Base-by-base conservation (phyloP, 2,888 invertebrate genomes). In the Seira musarum region DNA sequence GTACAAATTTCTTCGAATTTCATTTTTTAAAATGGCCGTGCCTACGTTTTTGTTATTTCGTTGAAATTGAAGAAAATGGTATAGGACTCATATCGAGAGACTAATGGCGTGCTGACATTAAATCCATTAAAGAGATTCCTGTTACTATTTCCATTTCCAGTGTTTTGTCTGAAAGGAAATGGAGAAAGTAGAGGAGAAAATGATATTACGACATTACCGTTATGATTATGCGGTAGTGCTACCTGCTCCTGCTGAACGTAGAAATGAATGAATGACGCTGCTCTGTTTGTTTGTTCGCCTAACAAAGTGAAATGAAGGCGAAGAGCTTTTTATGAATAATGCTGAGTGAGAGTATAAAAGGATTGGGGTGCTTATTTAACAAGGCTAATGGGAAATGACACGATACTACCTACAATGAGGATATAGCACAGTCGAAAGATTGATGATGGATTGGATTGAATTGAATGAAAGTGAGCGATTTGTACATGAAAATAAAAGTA, bases 41-140 rank as follows among this genome's bases (percentile, higher is more conserved):
- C 15, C 15, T n/a, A n/a, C n/a, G n/a, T 13, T n/a, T 49, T 8
- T 30, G 30, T 8, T 30, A 8, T 30, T 30, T 30, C 30, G 30
- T 49, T 3, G 49, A 49, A 49, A 49, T 49, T 3, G 49, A 49
- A 49, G 13, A 49, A 30, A 49, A 49, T 49, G 49, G 49, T 49
- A n/a, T 49, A 15, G 49, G 49, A 49, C 49, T 49, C 49, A 49
- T 49, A 49, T 49, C 49, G 49, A 49, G 46, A 60, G 76, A 72
- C 81, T 81, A 81, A 81, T 81, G 76, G 81, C 69, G 66, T 75
- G 81, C 76, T 81, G 81, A 76, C 81, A 81, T 81, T 81, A 81
- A 76, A 67, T 53, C 81, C 81, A 81, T 81, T 81, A 81, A 65
- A 71, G 75, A 24, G 68, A 66, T 79, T 74, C 67, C 67, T 68